A percentile compares a stretch with the other conserved stretches of the same genome.
phyloP scores from a whole-genome alignment of 53 echinoderm and acorn worm species.

The Apostichopus leukothele region DNA sequence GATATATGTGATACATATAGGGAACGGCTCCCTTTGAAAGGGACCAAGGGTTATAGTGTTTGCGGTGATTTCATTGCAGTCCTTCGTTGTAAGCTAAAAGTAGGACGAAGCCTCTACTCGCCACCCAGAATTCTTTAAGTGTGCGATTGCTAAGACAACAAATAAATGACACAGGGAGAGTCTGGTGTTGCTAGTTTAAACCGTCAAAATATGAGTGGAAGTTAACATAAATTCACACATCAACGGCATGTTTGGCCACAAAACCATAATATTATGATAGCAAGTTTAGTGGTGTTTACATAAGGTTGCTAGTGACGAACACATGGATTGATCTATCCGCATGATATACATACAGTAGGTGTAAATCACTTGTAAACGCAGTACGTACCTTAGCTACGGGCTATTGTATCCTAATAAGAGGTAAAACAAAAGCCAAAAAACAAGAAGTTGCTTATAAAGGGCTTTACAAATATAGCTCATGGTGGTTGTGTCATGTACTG shows the following conservation, averaged over 20 bases:
- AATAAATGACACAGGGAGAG: background rate
- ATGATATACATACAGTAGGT: conserved; percentile 10
- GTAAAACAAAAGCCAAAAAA: no score
- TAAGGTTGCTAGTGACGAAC: conserved; percentile 25
- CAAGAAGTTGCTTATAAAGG: no score
- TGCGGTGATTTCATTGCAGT: no score
- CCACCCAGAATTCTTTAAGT: conserved; percentile 1
- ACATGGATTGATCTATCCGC: background rate
- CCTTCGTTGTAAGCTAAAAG: background rate
- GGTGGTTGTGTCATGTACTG: no score
- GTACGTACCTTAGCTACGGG: background rate
- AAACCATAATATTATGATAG: conserved; percentile 41
- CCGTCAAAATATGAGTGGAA: conserved; percentile 11
- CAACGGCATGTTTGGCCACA: conserved; percentile 33
- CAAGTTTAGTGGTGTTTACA: conserved; percentile 30
- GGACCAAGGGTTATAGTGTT: no score
- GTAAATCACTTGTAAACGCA: conserved; percentile 11
- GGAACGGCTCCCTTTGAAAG: no score
- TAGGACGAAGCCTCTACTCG: background rate
- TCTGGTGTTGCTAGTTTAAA: background rate
- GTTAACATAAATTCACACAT: conserved; percentile 29
- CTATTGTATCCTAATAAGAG: background rate
- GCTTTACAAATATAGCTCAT: no score
- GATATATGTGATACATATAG: no score
- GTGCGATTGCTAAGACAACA: conserved; percentile 21